phyloP scores from a whole-genome alignment of 2,888 invertebrate species.

The Beris morrisii region DNA sequence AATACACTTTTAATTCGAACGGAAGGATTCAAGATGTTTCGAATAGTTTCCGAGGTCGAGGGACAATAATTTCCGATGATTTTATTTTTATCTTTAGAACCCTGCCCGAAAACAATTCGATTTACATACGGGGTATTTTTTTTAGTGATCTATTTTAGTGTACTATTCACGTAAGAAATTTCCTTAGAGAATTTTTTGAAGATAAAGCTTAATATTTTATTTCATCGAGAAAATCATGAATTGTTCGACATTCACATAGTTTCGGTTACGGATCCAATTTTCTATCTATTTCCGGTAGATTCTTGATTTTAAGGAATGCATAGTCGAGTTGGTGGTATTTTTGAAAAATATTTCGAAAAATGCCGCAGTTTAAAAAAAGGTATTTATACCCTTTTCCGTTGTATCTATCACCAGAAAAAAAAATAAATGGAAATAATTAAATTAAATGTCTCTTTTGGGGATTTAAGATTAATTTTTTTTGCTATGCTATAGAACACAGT shows the following conservation, averaged over 20 bases:
- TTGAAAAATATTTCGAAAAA: too few relatives aligned
- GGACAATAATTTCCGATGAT: constrained; percentile 18
- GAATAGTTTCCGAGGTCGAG: constrained; percentile 13
- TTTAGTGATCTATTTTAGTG: constrained; percentile 14
- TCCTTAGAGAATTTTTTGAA: constrained; percentile 16
- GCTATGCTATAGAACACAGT: too few relatives aligned
- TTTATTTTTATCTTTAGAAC: neutral
- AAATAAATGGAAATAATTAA: too few relatives aligned
- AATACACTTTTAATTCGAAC: constrained; percentile 28
- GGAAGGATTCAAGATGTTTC: constrained; percentile 33
- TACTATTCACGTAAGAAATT: constrained; percentile 6
- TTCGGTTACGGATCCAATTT: too few relatives aligned
- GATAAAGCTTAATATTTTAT: constrained; percentile 17
- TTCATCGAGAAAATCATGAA: constrained; percentile 1
- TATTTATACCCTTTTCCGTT: too few relatives aligned
- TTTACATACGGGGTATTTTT: neutral
- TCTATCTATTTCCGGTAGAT: too few relatives aligned
- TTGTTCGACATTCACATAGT: neutral
- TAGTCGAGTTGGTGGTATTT: too few relatives aligned
- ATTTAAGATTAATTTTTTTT: too few relatives aligned
- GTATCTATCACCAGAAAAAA: too few relatives aligned
- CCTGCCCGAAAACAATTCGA: neutral
- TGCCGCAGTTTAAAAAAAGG: too few relatives aligned
- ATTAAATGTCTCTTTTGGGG: too few relatives aligned
- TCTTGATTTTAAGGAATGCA: too few relatives aligned